Conservation (phyloP, 1,140 invertebrate species). For the Tigriopus japonicus region DNA sequence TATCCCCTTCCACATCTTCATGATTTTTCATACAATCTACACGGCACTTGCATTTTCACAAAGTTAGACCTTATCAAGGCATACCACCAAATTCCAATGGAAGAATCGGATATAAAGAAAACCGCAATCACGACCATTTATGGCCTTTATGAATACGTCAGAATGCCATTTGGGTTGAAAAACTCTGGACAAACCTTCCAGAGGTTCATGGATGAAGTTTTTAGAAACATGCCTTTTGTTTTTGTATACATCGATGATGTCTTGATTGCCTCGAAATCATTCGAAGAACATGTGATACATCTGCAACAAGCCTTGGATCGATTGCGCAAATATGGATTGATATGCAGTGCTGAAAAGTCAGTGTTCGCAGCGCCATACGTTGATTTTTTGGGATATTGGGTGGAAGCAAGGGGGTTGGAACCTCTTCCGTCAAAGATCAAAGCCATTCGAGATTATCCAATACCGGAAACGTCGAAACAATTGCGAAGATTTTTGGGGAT, state of each 20-base stretch:
- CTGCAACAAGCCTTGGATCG: background rate
- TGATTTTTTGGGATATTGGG: too few relatives aligned
- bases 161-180: slow-evolving; percentile 27
- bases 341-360: background rate
- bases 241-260: background rate
- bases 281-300: background rate
- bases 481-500: too few relatives aligned
- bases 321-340: background rate
- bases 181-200: slow-evolving; percentile 31
- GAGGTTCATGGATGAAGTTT: slow-evolving; percentile 28
- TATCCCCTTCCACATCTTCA: background rate
- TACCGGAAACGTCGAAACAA: too few relatives aligned
- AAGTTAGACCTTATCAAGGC: background rate
- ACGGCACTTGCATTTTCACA: background rate
- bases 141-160: slow-evolving; percentile 24
- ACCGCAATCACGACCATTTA: slow-evolving; percentile 23
- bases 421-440: too few relatives aligned
- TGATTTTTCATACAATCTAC: background rate
- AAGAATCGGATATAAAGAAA: slow-evolving; percentile 15
- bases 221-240: background rate
- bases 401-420: too few relatives aligned
- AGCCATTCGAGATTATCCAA: too few relatives aligned
- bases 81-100: background rate
- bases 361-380: too few relatives aligned
- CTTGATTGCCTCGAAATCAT: background rate